These are phyloP conservation scores for Trididemnum miniatum DNA, from an alignment of 23 tunicate species.

Conservation along the genomic window DNA sequence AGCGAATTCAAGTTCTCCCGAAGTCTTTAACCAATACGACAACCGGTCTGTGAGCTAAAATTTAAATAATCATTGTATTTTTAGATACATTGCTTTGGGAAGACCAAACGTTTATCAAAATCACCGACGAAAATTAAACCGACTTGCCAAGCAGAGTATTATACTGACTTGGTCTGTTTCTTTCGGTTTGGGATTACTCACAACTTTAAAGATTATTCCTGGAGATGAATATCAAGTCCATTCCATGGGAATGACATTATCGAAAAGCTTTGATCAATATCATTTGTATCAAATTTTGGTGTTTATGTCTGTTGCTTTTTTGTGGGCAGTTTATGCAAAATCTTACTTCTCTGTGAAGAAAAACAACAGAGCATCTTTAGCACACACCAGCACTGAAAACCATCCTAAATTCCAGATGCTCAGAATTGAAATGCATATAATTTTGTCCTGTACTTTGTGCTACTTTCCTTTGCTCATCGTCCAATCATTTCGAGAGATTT, in stretches of 20 bases:
- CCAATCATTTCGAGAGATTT: constrained; percentile 13
- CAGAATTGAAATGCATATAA: neutral
- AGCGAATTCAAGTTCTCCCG: too few relatives aligned
- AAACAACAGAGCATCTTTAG: neutral
- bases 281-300: constrained; percentile 7
- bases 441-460: neutral
- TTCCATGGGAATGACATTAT: constrained; percentile 41
- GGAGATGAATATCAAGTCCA: constrained; percentile 17
- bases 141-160: neutral
- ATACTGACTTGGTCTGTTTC: constrained; percentile 5
- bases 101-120: neutral
- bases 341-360: neutral
- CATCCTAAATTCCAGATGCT: neutral
- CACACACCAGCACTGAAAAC: neutral
- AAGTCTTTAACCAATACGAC: too few relatives aligned
- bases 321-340: constrained; percentile 7
- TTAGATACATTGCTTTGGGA: constrained; percentile 11
- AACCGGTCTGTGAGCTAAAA: too few relatives aligned
- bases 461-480: constrained; percentile 4
- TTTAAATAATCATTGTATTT: too few relatives aligned
- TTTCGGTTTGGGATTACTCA: neutral
- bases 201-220: constrained; percentile 1
- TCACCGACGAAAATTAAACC: neutral
- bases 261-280: neutral
- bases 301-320: neutral